Base-by-base conservation (phyloP, 2,888 invertebrate species). In the Eumerus sabulonum region DNA sequence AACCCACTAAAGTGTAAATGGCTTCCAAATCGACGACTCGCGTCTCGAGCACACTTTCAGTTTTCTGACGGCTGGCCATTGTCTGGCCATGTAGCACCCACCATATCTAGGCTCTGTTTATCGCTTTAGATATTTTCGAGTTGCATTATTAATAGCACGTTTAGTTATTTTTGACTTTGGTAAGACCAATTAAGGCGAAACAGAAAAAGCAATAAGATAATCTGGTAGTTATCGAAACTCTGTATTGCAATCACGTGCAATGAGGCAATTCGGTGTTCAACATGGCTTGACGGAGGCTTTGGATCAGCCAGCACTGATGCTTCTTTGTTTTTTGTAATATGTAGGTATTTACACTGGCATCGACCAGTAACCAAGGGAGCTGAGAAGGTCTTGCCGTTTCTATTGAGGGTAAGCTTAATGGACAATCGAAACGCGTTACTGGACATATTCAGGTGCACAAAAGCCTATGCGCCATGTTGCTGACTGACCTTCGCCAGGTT, bases 121-220 rank as follows among this genome's bases (percentile, higher is more conserved):
- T 53, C 17, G 54, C 47, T 35, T 18, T 36, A 27, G 36, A 11
- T 66, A 66, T 73, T 35, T 40, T 36, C n/a, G 54, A 27, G 54
- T 60, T 76, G 71, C 76, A 76, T 71, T 76, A 48, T 71, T 71
- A 71, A 76, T 70, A 54, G 36, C 40, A 64, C 63, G 48, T 50
- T 76, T 60, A 76, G 64, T 64, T 76, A 59, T 71, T 66, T 76
- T 71, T 76, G 64, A 71, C 76, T 76, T 76, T 71, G 76, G 54
- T 27, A 71, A 76, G 76, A 59, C 70, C 64, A 76, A 70, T 76
- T 76, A 71, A 70, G 76, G 64, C 60, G 40, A 44, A 60, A 42
- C 57, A 36, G 27, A 64, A 54, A 12, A 53, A 68, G 44, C 3
- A 27, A 27, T 27, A 2, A 2, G 2, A 27, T 7, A 27, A 27